Evolutionary conservation across 2,113 vertebrate genomes (phyloP).

Genomic region (Apaloderma vittatum): DNA sequence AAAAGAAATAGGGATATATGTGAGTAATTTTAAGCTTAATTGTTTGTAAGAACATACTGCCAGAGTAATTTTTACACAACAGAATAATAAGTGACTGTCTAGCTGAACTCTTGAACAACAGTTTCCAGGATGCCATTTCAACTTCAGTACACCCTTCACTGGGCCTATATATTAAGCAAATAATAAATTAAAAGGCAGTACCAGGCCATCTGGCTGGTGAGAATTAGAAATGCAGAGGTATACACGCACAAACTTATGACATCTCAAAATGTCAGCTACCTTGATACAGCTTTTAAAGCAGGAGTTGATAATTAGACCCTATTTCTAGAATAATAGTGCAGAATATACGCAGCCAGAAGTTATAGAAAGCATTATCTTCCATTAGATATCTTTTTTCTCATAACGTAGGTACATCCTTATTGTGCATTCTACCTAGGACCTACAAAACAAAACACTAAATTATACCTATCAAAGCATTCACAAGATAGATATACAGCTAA

Average conservation of each 20-base stretch:
- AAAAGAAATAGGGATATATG: neutral
- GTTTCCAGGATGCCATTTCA: neutral
- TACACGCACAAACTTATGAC: neutral
- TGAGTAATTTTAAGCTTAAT: neutral
- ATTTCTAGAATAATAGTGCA: neutral
- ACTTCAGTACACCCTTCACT: neutral
- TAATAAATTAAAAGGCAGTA: neutral
- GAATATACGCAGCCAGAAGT: neutral
- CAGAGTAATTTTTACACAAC: neutral
- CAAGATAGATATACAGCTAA: neutral
- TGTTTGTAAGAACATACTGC: neutral
- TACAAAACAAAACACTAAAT: neutral
- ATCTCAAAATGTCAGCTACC: neutral
- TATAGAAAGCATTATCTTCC: neutral
- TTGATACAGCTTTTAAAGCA: neutral
- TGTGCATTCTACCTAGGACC: neutral
- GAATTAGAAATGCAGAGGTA: neutral
- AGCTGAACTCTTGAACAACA: neutral
- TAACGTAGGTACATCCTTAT: neutral
- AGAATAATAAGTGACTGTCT: neutral
- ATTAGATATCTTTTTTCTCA: neutral
- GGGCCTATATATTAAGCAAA: neutral
- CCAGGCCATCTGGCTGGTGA: neutral
- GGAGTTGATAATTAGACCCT: neutral
- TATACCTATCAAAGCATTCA: neutral